phyloP scores from a whole-genome alignment of 2,888 invertebrate species.

The Nesidiocoris tenuis region DNA sequence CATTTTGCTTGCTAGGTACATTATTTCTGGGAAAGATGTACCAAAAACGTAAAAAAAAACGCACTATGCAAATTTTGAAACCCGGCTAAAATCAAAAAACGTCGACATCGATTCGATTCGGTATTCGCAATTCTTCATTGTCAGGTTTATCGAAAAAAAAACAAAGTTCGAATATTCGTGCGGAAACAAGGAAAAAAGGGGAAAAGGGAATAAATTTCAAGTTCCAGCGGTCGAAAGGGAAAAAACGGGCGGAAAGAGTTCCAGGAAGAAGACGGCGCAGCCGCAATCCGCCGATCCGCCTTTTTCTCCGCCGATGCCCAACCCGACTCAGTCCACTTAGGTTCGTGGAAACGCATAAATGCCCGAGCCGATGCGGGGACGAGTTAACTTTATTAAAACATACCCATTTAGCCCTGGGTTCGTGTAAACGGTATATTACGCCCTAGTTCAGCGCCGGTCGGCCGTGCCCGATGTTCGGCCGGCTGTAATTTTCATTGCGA shows the following conservation, averaged over 20 bases:
- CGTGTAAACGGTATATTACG: not conserved
- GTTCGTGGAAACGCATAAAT: not conserved
- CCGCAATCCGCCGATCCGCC: too few species aligned
- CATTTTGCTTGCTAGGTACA: too few species aligned
- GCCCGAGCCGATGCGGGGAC: not conserved
- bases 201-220: too few species aligned
- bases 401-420: not conserved
- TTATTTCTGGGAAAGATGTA: too few species aligned
- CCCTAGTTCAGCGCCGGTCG: not conserved
- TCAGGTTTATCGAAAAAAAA: too few species aligned
- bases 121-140: too few species aligned
- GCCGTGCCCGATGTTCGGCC: not conserved
- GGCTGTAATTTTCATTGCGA: not conserved
- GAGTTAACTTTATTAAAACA: not conserved
- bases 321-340: not conserved
- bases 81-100: too few species aligned
- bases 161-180: too few species aligned
- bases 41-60: too few species aligned
- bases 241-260: not conserved
- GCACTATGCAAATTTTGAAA: too few species aligned
- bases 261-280: not conserved
- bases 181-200: too few species aligned
- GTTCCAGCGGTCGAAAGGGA: not conserved
- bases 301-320: not conserved
- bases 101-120: too few species aligned